Evolutionary conservation across 2,113 vertebrate species (phyloP), one percentile per base, ranked within the genome.

Genomic region (Sinocyclocheilus rhinocerous): DNA sequence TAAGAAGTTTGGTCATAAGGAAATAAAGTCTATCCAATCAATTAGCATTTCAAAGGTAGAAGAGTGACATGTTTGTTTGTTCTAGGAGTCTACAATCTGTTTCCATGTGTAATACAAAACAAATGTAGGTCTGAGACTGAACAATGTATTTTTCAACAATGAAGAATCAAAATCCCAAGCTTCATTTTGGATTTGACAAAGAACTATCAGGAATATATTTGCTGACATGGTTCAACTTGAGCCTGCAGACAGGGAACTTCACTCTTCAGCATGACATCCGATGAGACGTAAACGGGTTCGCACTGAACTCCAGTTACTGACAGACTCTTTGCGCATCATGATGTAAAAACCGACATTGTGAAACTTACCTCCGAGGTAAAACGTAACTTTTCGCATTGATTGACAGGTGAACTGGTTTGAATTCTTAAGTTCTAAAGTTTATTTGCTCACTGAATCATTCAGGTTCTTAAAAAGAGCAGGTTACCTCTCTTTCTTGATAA

Each of bases 31-130:
- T 33, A 7, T 82, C 15, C 8, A 16, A 39, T 39, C 36, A 2
- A 39, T 50, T 52, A 78, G n/a, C 48, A 36, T 29, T 72, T 87
- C 73, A 20, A 57, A 65, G 50, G 63, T 20, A 15, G 57, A 20
- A 36, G 61, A 33, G 20, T 80, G 77, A 61, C 77, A 24, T 45
- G 33, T 48, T 24, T 48, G 72, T n/a, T 75, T 22, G 9, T n/a
- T 70, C 12, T 59, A 16, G 20, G 22, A 39, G 77, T 15, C 52
- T 57, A 29, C 57, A 59, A 22, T 59, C 1, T 67, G 6, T 72
- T 29, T 67, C 63, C 63, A 26, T 26, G 11, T 39, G 69, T 72
- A 22, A 42, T 72, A 75, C 20, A 24, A 48, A 75, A n/a, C 42
- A 24, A 48, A 48, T 7, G 39, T 7, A 24, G 72, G 72, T 24